Conservation (phyloP, 2,888 invertebrate species). For the Quadroppia sp. region DNA sequence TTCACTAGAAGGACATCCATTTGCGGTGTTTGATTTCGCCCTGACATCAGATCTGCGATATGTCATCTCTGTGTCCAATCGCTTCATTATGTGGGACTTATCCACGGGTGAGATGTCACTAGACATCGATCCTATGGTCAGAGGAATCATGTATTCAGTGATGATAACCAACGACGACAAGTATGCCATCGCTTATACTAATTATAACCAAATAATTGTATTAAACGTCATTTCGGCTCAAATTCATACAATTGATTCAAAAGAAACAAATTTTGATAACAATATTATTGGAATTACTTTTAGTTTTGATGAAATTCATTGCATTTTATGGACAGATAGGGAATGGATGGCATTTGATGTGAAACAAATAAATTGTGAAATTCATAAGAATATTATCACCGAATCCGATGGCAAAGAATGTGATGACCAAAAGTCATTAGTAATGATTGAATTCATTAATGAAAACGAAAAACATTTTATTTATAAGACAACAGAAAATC, state of each 20-base stretch:
- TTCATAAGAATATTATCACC: background rate
- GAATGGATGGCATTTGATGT: conserved; percentile 66
- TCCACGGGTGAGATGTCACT: conserved; percentile 91
- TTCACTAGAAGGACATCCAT: conserved; percentile 95
- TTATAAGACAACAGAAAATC: conserved; percentile 45
- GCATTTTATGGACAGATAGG: conserved; percentile 70
- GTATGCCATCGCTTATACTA: conserved; percentile 91
- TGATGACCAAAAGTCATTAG: conserved; percentile 16
- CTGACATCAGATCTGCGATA: conserved; percentile 84
- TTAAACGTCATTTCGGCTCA: conserved; percentile 92
- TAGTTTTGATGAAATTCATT: conserved; percentile 60
- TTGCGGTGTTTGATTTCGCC: conserved; percentile 89
- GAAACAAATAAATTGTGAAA: background rate
- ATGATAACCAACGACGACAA: conserved; percentile 91
- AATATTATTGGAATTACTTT: conserved; percentile 64
- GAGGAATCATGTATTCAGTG: conserved; percentile 92
- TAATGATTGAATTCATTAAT: conserved; percentile 30
- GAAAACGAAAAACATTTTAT: conserved; percentile 17
- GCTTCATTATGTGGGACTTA: conserved; percentile 94
- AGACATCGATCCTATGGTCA: conserved; percentile 78
- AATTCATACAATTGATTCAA: conserved; percentile 58
- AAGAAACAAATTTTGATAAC: background rate
- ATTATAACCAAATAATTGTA: conserved; percentile 87
- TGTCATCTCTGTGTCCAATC: conserved; percentile 91
- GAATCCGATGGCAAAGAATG: background rate